phyloP scores from a whole-genome alignment of 2,113 vertebrate genomes.

The Pachypanchax playfairii region DNA sequence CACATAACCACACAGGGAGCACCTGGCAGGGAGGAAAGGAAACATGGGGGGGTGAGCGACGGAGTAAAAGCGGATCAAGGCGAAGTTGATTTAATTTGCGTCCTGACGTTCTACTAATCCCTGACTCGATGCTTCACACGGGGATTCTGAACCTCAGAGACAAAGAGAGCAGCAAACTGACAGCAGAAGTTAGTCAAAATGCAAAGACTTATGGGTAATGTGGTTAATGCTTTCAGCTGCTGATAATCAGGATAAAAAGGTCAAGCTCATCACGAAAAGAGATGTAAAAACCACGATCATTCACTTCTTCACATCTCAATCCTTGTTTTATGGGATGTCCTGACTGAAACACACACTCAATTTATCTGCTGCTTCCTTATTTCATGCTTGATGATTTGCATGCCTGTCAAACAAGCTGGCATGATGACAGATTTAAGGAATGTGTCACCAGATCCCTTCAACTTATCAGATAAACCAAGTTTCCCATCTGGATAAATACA shows the following conservation, averaged over 20 bases:
- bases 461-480: too few species aligned
- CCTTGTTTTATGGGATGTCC: too few species aligned
- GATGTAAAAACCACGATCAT: too few species aligned
- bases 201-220: constrained; percentile 21
- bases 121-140: constrained; percentile 30
- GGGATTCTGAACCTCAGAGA: constrained; percentile 28
- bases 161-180: constrained; percentile 3
- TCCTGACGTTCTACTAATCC: constrained; percentile 42
- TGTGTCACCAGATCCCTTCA: background rate
- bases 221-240: background rate
- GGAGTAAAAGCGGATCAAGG: constrained; percentile 29
- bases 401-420: too few species aligned
- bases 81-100: constrained; percentile 39
- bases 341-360: too few species aligned
- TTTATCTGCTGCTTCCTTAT: background rate
- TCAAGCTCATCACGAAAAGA: background rate
- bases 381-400: background rate
- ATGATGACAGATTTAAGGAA: too few species aligned
- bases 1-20: constrained; percentile 96
- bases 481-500: too few species aligned
- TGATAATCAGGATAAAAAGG: background rate
- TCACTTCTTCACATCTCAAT: too few species aligned
- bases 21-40: constrained; percentile 75
- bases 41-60: background rate
- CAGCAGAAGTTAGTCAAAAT: constrained; percentile 34